Percentiles rank a stretch among this genome's conserved stretches.
phyloP scores from a whole-genome alignment of 2,113 vertebrate genomes.

The Platysternon megacephalum region DNA sequence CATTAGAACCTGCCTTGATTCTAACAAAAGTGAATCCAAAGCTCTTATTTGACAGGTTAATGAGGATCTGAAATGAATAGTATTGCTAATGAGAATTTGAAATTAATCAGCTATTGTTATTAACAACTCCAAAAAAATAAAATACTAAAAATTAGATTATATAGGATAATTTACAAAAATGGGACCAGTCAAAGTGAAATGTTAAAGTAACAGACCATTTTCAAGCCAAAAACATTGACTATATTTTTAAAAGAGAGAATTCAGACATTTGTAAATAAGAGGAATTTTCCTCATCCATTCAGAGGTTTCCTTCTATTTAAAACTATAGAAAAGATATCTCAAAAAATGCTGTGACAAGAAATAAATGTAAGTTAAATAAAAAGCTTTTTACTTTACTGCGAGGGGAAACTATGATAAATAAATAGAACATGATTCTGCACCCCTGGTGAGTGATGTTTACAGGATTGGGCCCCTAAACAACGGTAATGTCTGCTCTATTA shows the following conservation, averaged over 20 bases:
- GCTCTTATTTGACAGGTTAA: constrained; percentile 63
- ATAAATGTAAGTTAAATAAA: not conserved
- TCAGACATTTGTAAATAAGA: not conserved
- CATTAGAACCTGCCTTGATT: constrained; percentile 61
- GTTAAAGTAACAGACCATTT: constrained; percentile 37
- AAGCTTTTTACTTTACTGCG: not conserved
- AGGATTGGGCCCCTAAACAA: not conserved
- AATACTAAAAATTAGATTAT: constrained; percentile 58
- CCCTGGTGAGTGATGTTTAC: not conserved
- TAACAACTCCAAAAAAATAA: constrained; percentile 59
- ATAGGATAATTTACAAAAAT: constrained; percentile 33
- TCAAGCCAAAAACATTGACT: not conserved
- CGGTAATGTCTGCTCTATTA: not conserved
- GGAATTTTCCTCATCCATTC: not conserved
- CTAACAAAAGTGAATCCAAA: constrained; percentile 41
- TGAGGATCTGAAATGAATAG: constrained; percentile 56
- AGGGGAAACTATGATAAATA: not conserved
- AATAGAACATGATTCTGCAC: not conserved
- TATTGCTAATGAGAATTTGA: constrained; percentile 65
- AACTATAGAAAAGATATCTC: not conserved
- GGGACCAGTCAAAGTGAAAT: constrained; percentile 18
- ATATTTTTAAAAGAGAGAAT: not conserved
- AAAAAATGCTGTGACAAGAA: not conserved
- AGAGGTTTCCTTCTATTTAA: not conserved
- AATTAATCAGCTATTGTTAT: constrained; percentile 67